These are phyloP conservation scores for Drosophila persimilis DNA, from an alignment of 1,140 invertebrate species.

Conservation along the genomic window DNA sequence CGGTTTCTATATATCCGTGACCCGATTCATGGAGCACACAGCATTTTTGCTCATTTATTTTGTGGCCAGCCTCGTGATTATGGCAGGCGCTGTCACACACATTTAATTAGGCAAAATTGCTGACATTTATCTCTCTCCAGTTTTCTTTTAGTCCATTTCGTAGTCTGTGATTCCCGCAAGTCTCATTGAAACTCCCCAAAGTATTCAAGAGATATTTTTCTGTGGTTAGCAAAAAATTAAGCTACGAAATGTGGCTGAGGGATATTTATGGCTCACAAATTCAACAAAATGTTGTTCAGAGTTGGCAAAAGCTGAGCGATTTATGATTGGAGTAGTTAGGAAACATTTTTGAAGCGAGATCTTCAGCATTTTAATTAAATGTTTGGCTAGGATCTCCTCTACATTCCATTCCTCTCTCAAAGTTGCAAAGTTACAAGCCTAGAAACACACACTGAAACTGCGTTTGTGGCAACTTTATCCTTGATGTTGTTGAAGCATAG, in stretches of 20 bases:
- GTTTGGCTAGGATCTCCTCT: background rate
- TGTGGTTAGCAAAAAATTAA: background rate
- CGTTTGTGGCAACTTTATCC: background rate
- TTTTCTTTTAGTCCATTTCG: constrained; percentile 9
- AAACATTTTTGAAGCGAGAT: background rate
- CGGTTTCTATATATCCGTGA: constrained; percentile 54
- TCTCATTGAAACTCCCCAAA: constrained; percentile 38
- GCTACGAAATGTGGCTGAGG: background rate
- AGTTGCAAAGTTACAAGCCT: constrained; percentile 4
- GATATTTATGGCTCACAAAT: no score
- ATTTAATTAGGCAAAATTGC: constrained; percentile 72
- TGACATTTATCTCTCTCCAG: constrained; percentile 21
- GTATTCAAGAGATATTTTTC: background rate
- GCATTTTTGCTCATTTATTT: constrained; percentile 58
- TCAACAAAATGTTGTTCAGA: no score
- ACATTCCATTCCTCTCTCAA: no score
- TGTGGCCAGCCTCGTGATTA: constrained; percentile 60
- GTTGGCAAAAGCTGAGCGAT: no score
- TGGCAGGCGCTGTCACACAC: constrained; percentile 50
- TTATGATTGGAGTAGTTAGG: constrained; percentile 6
- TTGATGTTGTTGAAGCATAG: no score
- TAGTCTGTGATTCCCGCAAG: background rate
- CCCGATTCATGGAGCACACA: constrained; percentile 51
- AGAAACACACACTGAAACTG: no score
- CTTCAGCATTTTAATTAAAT: constrained; percentile 28